These are phyloP conservation scores for Rhyzopertha dominica DNA, from an alignment of 1,140 invertebrate species.

Conservation along the genomic window DNA sequence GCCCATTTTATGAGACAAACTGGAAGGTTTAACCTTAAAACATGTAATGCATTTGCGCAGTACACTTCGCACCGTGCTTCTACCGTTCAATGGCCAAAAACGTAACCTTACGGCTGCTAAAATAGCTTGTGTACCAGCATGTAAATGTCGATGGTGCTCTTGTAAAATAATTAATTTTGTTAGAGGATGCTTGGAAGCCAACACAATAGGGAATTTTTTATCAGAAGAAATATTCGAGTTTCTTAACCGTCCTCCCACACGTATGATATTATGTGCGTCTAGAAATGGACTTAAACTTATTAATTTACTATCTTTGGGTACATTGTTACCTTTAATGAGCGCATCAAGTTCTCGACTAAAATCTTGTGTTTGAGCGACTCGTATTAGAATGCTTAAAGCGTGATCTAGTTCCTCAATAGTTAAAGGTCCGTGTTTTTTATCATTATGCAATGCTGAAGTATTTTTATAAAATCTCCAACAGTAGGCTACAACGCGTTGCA, in stretches of 20 bases:
- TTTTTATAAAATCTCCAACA: no score
- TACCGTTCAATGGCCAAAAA: constrained; percentile 22
- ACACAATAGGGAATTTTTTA: constrained; percentile 23
- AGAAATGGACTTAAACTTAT: constrained; percentile 23
- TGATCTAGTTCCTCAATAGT: no score
- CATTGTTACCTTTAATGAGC: constrained; percentile 7
- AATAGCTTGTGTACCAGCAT: constrained; percentile 7
- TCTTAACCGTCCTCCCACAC: constrained; percentile 33
- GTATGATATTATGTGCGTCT: constrained; percentile 24
- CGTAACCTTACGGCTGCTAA: constrained; percentile 14
- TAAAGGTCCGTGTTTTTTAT: no score
- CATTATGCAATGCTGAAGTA: no score
- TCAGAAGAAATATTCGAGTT: constrained; percentile 17
- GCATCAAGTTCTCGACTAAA: constrained; percentile 11
- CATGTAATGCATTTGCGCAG: constrained; percentile 19
- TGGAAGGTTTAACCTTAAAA: constrained; percentile 10
- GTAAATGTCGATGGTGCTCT: constrained; percentile 18
- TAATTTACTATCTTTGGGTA: constrained; percentile 15
- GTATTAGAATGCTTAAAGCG: no score
- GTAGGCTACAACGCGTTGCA: no score
- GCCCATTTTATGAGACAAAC: constrained; percentile 16
- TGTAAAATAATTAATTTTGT: constrained; percentile 18
- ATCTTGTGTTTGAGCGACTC: constrained; percentile 11
- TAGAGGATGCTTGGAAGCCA: constrained; percentile 16
- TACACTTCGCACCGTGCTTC: constrained; percentile 17